Base-by-base conservation (phyloP, 1,140 invertebrate species). In the Tetramorium simillimum region DNA sequence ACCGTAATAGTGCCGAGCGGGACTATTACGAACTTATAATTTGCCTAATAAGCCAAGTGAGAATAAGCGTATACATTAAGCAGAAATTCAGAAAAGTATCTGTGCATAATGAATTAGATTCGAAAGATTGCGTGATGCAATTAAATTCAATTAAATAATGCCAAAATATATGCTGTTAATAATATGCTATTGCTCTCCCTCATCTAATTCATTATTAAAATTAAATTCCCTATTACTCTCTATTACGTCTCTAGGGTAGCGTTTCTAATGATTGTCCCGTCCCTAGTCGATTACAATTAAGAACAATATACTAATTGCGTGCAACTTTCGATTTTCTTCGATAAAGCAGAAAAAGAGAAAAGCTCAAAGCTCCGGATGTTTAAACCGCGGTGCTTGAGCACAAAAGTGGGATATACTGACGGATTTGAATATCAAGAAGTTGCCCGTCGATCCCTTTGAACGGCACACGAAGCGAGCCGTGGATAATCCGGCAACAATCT, bases 401-500 rank as follows among this genome's bases (percentile, higher is more conserved):
- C 12, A 58, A 86, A 24, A 76, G 77, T 58, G 72, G 58, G 37
- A 77, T 40, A 46, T 49, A 28, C 16, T 24, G 82, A 46, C 72
- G 65, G 87, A 90, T 91, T 89, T 87, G 70, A 92, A 86, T 90
- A 92, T 86, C 86, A 92, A 92, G 90, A 92, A 93, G 89, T 90
- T 73, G 84, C 65, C 4, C 28, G 62, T 43, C 43, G n/a, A 86
- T 92, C 90, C 80, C 89, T 91, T 92, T 89, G 87, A 88, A 89
- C 70, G 69, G 51, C 14, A 60, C 78, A 90, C 75, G 86, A 89
- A 89, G 82, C 88, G 91, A 93, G 76, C 86, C 87, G 91, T 85
- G 60, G 86, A 90, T 93, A 92, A 93, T 93, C 91, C 90, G 92
- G 87, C 92, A 90, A 92, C 90, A 89, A 91, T 89, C 90, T 91